Evolutionary conservation across 2,113 vertebrate species (phyloP).

Genomic region (Chaetodon trifascialis): DNA sequence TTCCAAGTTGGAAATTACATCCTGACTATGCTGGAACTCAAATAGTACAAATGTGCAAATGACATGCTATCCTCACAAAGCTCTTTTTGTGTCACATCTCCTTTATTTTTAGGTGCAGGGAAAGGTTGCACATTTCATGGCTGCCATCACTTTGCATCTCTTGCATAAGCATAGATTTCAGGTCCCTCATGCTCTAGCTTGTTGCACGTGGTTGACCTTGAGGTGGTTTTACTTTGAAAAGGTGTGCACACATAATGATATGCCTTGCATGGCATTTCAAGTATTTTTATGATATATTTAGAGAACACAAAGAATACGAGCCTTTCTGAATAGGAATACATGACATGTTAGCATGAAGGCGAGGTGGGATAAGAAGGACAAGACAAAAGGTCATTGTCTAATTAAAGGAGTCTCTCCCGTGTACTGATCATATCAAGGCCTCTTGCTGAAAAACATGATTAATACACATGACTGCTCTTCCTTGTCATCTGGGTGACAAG

Average conservation of each 20-base stretch:
- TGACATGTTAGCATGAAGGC: neutral
- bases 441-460: slow-evolving; percentile 41
- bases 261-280: neutral
- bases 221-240: slow-evolving; percentile 8
- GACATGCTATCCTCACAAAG: neutral
- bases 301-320: neutral
- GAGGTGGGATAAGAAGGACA: slow-evolving; percentile 6
- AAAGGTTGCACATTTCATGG: neutral
- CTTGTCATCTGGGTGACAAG: slow-evolving; percentile 22
- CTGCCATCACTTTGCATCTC: neutral
- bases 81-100: neutral
- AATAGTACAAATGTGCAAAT: neutral
- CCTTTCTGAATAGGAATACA: slow-evolving; percentile 6
- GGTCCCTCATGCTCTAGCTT: neutral
- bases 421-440: slow-evolving; percentile 59
- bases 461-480: slow-evolving; percentile 50
- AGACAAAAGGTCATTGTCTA: slow-evolving; percentile 55
- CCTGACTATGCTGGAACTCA: neutral
- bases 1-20: neutral
- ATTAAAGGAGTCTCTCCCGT: slow-evolving; percentile 59
- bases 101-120: neutral
- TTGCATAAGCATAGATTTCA: neutral
- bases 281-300: neutral
- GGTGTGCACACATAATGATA: neutral
- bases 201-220: slow-evolving; percentile 1